Base-by-base conservation (phyloP, 2,113 vertebrate species). In the Gulo gulo region DNA sequence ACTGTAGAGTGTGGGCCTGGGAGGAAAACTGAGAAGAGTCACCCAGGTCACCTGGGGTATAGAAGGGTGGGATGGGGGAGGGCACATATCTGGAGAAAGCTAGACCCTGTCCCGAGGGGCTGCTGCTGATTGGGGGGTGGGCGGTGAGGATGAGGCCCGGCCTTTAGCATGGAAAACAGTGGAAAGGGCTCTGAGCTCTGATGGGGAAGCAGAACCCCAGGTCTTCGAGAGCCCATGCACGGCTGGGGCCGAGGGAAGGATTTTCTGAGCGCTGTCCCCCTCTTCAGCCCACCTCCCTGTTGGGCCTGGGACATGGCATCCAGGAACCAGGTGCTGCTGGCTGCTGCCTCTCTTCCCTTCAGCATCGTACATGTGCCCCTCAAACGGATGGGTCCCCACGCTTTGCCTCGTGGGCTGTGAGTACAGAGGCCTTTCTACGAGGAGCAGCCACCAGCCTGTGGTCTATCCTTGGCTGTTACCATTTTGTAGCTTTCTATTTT, bases 91-190 rank as follows among this genome's bases (percentile, higher is more conserved):
- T 55, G 21, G 26, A 52, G 26, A 47, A 2, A 76, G 78, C 10
- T 34, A 42, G 45, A 76, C 36, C 47, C 29, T 52, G 20, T n/a
- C 52, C 39, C 7, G 0, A 61, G n/a, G 29, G 0, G 18, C 12
- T 57, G 29, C 50, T 83, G 67, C 74, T 42, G 5, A 15, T 1
- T 1, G 39, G 73, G 1, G 5, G 34, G 29, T 26, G 50, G 78
- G 59, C 7, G 0, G 65, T 0, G 45, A 57, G 36, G 36, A 34
- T 2, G 47, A 50, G 26, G n/a, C 23, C 71, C 0, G 7, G 52
- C 15, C 65, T 59, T 4, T 45, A 45, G 69, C 34, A 55, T 24
- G 52, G 39, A 61, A 57, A 45, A n/a, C 0, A 0, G 5, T 3
- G 11, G 76, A 42, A 57, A 55, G 47, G 45, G 6, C 67, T 55